Percentiles rank a stretch among this genome's conserved stretches.
These are phyloP conservation scores for Cavia porcellus DNA, from an alignment of 2,113 vertebrate species.

Conservation along the genomic window DNA sequence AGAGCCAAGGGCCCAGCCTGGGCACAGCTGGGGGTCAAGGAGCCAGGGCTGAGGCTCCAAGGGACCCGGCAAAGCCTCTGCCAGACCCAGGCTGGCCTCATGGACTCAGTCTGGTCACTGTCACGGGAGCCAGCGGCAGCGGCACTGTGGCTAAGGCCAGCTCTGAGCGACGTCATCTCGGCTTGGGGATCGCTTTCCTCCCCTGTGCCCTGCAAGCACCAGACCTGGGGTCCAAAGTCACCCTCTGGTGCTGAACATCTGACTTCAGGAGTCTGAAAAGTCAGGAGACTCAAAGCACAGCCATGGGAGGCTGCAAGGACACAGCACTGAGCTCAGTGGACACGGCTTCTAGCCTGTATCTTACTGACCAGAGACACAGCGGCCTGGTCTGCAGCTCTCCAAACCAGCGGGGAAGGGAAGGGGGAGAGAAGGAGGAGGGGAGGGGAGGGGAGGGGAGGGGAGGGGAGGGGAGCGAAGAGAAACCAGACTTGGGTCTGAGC, in stretches of 20 bases:
- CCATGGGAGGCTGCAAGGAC: not conserved
- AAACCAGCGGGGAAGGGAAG: not conserved
- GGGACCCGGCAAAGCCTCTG: accelerated
- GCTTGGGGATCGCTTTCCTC: accelerated
- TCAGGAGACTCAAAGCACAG: not conserved
- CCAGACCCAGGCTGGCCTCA: accelerated
- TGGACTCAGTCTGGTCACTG: not conserved
- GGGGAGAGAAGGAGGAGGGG: accelerated
- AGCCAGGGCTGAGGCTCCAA: not conserved
- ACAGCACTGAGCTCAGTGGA: accelerated
- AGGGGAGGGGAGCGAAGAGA: accelerated
- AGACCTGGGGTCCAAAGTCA: not conserved
- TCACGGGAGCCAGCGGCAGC: not conserved
- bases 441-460: not conserved
- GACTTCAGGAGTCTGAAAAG: not conserved
- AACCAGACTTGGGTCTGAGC: not conserved
- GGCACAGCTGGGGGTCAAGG: not conserved
- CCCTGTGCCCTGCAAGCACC: accelerated
- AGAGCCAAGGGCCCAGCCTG: no score
- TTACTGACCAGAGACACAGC: not conserved
- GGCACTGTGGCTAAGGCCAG: not conserved
- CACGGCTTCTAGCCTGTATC: not conserved
- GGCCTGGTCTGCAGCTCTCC: not conserved
- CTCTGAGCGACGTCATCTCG: accelerated
- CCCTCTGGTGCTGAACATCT: not conserved